Evolutionary conservation across 2,113 vertebrate species (phyloP).

Genomic region (Ophthalmotilapia sp.): DNA sequence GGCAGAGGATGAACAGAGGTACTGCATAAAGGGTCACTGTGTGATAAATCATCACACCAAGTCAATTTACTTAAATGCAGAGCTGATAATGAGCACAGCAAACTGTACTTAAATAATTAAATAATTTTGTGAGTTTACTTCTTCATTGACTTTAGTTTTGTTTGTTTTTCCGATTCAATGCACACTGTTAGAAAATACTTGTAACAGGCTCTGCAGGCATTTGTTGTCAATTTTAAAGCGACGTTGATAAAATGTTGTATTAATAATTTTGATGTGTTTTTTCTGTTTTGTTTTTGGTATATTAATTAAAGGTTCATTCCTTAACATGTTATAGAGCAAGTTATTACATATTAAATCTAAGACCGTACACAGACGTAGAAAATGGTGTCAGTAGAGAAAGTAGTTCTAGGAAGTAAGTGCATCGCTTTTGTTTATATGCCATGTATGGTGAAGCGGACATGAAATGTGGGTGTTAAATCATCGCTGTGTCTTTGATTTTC

Average conservation of each 20-base stretch:
- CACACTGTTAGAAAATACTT: not conserved
- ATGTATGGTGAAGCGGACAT: not conserved
- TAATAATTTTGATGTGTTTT: accelerated
- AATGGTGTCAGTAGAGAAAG: not conserved
- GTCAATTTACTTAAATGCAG: not conserved
- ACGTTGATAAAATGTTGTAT: not conserved
- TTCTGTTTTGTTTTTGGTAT: not conserved
- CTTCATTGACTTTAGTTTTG: not conserved
- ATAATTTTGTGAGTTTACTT: not conserved
- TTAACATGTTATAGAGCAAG: not conserved
- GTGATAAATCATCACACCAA: too few relatives aligned
- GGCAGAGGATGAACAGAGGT: too few relatives aligned
- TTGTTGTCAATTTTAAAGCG: not conserved
- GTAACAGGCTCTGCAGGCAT: not conserved
- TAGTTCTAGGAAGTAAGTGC: not conserved
- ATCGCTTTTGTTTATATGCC: not conserved
- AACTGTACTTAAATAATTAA: not conserved
- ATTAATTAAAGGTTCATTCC: not conserved
- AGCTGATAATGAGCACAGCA: not conserved
- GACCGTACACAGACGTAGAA: accelerated
- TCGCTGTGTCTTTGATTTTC: not conserved
- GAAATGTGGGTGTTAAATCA: not conserved
- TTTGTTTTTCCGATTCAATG: not conserved
- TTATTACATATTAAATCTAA: not conserved
- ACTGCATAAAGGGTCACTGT: too few relatives aligned